These are phyloP conservation scores for Cryptotermes secundus DNA, from an alignment of 1,140 invertebrate genomes.

Conservation along the genomic window DNA sequence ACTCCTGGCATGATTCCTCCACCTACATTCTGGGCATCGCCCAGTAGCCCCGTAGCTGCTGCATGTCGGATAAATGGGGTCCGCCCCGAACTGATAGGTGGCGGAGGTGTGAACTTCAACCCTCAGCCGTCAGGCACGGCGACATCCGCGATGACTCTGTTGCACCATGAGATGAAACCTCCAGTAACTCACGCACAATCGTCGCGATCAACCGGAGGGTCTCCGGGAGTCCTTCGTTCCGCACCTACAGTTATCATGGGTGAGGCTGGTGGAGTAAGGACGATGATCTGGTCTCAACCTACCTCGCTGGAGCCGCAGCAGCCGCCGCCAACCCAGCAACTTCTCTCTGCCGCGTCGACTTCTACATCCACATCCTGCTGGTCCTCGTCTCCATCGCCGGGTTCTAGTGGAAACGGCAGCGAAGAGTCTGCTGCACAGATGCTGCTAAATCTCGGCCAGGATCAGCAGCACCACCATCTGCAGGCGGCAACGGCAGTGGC, in stretches of 20 bases:
- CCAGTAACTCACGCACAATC: slow-evolving; percentile 48
- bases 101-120: slow-evolving; percentile 56
- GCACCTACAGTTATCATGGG: slow-evolving; percentile 89
- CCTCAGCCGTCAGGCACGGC: not conserved
- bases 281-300: slow-evolving; percentile 85
- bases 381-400: slow-evolving; percentile 37
- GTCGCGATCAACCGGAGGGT: slow-evolving; percentile 39
- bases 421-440: slow-evolving; percentile 82
- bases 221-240: slow-evolving; percentile 56
- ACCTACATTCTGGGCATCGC: slow-evolving; percentile 36
- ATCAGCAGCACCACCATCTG: slow-evolving; percentile 55
- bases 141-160: slow-evolving; percentile 42
- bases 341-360: not conserved
- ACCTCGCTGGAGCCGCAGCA: slow-evolving; percentile 40
- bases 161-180: slow-evolving; percentile 56
- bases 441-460: slow-evolving; percentile 75
- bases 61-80: slow-evolving; percentile 66
- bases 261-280: slow-evolving; percentile 83
- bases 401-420: slow-evolving; percentile 44
- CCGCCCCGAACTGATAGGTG: slow-evolving; percentile 75
- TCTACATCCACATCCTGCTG: slow-evolving; percentile 35
- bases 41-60: slow-evolving; percentile 26
- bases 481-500: slow-evolving; percentile 34
- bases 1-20: slow-evolving; percentile 41
- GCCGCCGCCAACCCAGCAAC: slow-evolving; percentile 20